Evolutionary conservation across 2,797 vertebrate genomes (phyloP), one percentile per base, ranked within the genome.

Genomic region (Scomberomorus guttatus): DNA sequence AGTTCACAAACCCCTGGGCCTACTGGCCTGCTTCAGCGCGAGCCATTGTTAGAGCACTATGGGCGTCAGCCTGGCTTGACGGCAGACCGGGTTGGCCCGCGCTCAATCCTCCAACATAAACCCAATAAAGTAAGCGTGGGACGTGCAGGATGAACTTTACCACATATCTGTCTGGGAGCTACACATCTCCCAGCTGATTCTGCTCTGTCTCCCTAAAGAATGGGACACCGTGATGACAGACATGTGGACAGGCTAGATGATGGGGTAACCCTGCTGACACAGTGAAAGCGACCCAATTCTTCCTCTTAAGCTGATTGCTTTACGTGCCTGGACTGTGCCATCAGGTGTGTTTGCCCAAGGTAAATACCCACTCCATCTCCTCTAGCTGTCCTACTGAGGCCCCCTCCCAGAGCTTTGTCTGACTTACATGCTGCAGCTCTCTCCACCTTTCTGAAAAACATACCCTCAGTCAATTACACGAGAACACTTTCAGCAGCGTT

Each of bases 91-190:
- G 25, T 37, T 86, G 81, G 78, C 80, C 27, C 1, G 4, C 3
- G 2, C 76, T 77, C 76, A 77, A 81, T 58, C 57, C 72, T 60
- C 74, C 83, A 63, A 69, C 52, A 68, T 42, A 57, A 48, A 91
- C 62, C 62, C 65, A 77, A 77, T 82, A 67, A 79, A 80, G 61
- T 1, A 42, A 39, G 65, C 17, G 32, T 48, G 29, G 82, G 80
- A 60, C n/a, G 3, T 0, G 9, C 29, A 1, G 58, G 17, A 42
- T n/a, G 76, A 74, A 46, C 44, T 72, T 67, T 9, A 55, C 46
- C 42, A 64, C 69, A 54, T 54, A 61, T 71, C 77, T 46, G 81
- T 83, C 87, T 50, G 20, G 44, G 15, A 83, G 77, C 57, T n/a
- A 15, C 17, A 56, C 44, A 48, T 61, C 57, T 78, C 46, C 58